Conservation (phyloP, 2,888 invertebrate species). For the Gordius sp. region DNA sequence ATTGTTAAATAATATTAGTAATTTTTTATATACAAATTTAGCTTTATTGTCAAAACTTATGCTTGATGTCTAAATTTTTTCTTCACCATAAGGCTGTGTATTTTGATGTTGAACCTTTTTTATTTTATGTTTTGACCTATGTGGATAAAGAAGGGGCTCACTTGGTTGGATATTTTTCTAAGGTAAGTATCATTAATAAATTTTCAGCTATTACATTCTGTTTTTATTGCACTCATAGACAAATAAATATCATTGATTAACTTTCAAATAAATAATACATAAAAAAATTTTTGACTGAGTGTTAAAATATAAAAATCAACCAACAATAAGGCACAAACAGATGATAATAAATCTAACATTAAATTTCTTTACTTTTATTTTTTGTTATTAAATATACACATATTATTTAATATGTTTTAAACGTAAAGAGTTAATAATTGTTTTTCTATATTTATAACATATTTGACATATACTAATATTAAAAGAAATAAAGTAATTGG, state of each 20-base stretch:
- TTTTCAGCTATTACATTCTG: not conserved
- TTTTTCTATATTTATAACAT: too few species aligned
- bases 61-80: slow-evolving; percentile 76
- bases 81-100: slow-evolving; percentile 88
- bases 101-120: slow-evolving; percentile 85
- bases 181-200: slow-evolving; percentile 33
- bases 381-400: too few species aligned
- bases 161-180: slow-evolving; percentile 50
- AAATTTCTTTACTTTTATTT: too few species aligned
- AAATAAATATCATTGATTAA: slow-evolving; percentile 5
- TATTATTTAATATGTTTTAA: too few species aligned
- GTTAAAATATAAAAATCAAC: too few species aligned
- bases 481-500: too few species aligned
- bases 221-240: too few species aligned
- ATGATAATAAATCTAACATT: too few species aligned
- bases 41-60: slow-evolving; percentile 76
- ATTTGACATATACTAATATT: too few species aligned
- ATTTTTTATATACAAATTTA: slow-evolving; percentile 21
- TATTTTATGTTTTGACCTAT: slow-evolving; percentile 78
- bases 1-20: not conserved
- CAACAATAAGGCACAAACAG: too few species aligned
- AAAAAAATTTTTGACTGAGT: too few species aligned
- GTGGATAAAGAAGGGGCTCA: slow-evolving; percentile 41
- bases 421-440: too few species aligned
- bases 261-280: not conserved